Percentiles rank a stretch among this genome's conserved stretches.
Evolutionary conservation across 2,888 invertebrate genomes (phyloP).

Genomic region (Caenorhabditis sp.): DNA sequence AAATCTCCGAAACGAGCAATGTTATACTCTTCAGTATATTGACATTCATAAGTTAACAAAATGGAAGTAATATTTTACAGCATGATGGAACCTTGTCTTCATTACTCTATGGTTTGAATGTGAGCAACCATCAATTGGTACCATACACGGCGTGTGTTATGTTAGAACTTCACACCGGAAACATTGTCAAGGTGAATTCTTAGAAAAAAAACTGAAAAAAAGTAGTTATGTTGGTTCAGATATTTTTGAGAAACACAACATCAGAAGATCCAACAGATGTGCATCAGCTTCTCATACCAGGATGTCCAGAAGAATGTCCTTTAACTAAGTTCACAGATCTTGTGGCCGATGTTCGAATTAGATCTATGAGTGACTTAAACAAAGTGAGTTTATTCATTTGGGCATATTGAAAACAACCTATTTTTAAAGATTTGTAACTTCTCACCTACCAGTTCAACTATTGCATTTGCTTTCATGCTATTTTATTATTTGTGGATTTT

Average conservation of each 20-base stretch:
- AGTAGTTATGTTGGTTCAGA: constrained; percentile 4
- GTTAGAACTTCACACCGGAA: constrained; percentile 38
- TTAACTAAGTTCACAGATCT: constrained; percentile 24
- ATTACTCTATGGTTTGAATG: constrained; percentile 34
- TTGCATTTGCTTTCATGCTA: neutral
- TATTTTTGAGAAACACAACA: constrained; percentile 37
- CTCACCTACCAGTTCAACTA: neutral
- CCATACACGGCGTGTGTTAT: constrained; percentile 44
- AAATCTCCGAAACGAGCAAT: constrained; percentile 26
- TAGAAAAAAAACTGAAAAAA: no score
- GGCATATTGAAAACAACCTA: neutral
- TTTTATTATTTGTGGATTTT: neutral
- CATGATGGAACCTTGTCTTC: constrained; percentile 38
- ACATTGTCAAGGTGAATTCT: constrained; percentile 23
- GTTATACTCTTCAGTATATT: constrained; percentile 25
- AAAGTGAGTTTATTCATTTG: constrained; percentile 12
- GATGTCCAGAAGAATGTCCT: constrained; percentile 33
- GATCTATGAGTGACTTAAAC: constrained; percentile 26
- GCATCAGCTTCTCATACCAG: constrained; percentile 28
- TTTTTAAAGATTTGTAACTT: constrained; percentile 2
- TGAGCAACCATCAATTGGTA: constrained; percentile 39
- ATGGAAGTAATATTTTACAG: constrained; percentile 9
- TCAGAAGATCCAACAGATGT: constrained; percentile 35
- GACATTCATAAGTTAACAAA: constrained; percentile 1
- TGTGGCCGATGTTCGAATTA: constrained; percentile 29